These are phyloP conservation scores for Oscheius sp. DNA, from an alignment of 2,888 invertebrate genomes.

Conservation along the genomic window DNA sequence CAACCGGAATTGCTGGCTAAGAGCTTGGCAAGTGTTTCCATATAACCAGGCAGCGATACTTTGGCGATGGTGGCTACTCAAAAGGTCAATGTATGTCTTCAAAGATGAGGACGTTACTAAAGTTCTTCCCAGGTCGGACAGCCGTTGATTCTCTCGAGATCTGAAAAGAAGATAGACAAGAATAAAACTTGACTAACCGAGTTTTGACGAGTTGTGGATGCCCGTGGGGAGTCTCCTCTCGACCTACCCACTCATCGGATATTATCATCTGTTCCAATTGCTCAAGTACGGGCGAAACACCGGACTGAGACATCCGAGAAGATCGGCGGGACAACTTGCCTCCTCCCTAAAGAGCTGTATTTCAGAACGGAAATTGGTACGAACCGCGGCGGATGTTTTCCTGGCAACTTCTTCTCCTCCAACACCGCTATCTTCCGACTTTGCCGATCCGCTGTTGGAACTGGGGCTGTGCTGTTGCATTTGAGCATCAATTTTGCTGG, in stretches of 20 bases:
- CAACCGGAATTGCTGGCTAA: constrained; percentile 51
- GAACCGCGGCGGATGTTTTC: constrained; percentile 39
- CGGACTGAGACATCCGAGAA: constrained; percentile 39
- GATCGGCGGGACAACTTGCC: constrained; percentile 38
- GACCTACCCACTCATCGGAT: constrained; percentile 62
- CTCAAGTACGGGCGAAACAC: constrained; percentile 58
- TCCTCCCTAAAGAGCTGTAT: constrained; percentile 14
- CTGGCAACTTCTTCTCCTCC: constrained; percentile 54
- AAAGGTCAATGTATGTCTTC: constrained; percentile 65
- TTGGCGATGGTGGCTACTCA: constrained; percentile 62
- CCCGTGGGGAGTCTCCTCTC: constrained; percentile 43
- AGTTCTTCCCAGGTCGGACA: constrained; percentile 64
- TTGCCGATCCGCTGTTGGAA: constrained; percentile 54
- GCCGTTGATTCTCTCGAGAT: constrained; percentile 53
- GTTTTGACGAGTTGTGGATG: constrained; percentile 52
- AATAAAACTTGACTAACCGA: constrained; percentile 35
- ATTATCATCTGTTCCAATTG: constrained; percentile 68
- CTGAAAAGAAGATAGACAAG: constrained; percentile 28
- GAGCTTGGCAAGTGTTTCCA: constrained; percentile 56
- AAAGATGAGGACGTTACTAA: constrained; percentile 64
- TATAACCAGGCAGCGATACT: constrained; percentile 65
- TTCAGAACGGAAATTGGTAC: constrained; percentile 22
- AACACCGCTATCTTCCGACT: constrained; percentile 56
- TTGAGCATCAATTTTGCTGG: constrained; percentile 32
- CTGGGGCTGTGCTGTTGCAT: constrained; percentile 57